Evolutionary conservation across 1,140 invertebrate genomes (phyloP), one percentile per base, ranked within the genome.

Genomic region (Lerema accius): DNA sequence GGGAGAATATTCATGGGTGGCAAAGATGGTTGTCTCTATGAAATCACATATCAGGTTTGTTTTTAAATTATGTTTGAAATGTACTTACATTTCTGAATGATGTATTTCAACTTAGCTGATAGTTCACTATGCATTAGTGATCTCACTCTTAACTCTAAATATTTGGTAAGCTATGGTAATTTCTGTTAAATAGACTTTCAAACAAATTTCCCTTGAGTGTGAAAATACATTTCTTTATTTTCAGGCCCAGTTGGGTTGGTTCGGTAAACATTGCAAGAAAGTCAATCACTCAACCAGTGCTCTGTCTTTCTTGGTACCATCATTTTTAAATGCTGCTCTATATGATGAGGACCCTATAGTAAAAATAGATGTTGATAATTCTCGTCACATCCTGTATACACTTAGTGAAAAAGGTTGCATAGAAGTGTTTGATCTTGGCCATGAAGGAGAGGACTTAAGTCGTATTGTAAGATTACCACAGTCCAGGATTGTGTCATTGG

Each of bases 1-100:
- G 98, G 98, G 0, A 93, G 99, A 69, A 97, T 99, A 72, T 99
- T 99, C 86, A 94, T 99, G 78, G 98, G 98, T 16, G 97, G 96
- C 35, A 96, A 95, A 89, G 98, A 99, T 92, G 98, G 98, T 9
- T 96, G 95, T 73, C 88, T 99, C 0, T 99, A 97, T 93, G 99
- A 99, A 94, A 95, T 99, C 71, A 94, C 94, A 73, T 99, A 99
- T 92, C 96, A 98, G 92, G 96, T 96, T 92, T 43, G n/a, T 17
- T 37, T 4, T 4, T n/a, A n/a, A n/a, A n/a, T n/a, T n/a, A n/a
- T n/a, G n/a, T n/a, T n/a, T n/a, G n/a, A n/a, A n/a, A n/a, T n/a
- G n/a, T n/a, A n/a, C n/a, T n/a, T n/a, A n/a, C n/a, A n/a, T n/a
- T n/a, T n/a, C n/a, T n/a, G n/a, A n/a, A n/a, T n/a, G n/a, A n/a